A percentile compares a stretch with the other conserved stretches of the same genome.
Conservation (phyloP, 2,797 vertebrate genomes). For the Anguilla obscura region DNA sequence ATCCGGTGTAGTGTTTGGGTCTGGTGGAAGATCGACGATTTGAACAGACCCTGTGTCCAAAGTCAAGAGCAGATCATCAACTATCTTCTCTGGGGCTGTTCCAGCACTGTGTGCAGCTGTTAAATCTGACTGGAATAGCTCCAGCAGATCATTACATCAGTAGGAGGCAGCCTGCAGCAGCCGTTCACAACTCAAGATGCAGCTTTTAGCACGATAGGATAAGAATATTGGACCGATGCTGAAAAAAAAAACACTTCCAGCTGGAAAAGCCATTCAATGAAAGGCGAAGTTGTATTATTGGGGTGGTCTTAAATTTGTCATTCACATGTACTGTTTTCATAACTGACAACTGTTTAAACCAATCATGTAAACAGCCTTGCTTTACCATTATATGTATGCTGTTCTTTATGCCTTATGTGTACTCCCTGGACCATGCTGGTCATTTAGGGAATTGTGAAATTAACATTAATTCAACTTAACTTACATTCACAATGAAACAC, state of each 20-base stretch:
- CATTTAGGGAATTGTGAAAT: too few species aligned
- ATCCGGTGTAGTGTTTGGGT: not conserved
- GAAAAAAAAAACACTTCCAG: not conserved
- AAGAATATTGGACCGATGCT: not conserved
- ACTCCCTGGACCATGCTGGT: not conserved
- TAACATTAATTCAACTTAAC: too few species aligned
- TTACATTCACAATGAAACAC: too few species aligned
- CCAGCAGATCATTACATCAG: not conserved
- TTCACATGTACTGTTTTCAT: not conserved
- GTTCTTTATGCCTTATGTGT: not conserved
- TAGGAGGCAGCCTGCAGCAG: not conserved
- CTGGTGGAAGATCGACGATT: not conserved
- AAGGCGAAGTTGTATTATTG: not conserved
- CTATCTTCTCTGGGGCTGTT: constrained; percentile 1
- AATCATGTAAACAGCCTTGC: not conserved
- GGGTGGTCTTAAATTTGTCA: not conserved
- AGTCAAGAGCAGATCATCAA: constrained; percentile 3
- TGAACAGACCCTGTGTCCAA: not conserved
- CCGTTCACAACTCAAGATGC: not conserved
- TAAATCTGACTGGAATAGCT: not conserved
- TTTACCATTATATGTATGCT: not conserved
- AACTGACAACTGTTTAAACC: not conserved
- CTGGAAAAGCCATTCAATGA: not conserved
- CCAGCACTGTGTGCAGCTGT: not conserved
- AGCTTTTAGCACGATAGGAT: not conserved